phyloP scores from a whole-genome alignment of 2,113 vertebrate genomes.

The Hydrolagus affinis region DNA sequence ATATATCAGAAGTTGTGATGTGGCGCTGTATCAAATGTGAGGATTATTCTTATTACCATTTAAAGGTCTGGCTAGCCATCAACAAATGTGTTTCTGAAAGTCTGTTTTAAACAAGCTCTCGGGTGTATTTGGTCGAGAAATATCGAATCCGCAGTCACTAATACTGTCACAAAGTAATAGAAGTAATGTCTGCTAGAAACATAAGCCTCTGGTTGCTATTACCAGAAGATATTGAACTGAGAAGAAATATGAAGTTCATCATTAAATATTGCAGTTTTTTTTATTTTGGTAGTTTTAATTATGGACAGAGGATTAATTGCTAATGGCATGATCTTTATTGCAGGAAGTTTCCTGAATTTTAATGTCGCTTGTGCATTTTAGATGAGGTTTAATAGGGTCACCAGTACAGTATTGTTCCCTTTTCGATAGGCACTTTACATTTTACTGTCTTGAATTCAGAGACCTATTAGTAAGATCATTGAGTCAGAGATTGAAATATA shows the following conservation, averaged over 20 bases:
- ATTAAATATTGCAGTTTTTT: constrained; percentile 74
- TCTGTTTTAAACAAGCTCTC: too few relatives aligned
- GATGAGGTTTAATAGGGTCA: constrained; percentile 76
- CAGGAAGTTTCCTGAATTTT: constrained; percentile 68
- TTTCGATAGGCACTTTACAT: constrained; percentile 59
- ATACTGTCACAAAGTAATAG: too few relatives aligned
- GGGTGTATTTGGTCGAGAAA: too few relatives aligned
- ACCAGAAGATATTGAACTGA: constrained; percentile 61
- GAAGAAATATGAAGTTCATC: constrained; percentile 60
- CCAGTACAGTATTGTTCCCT: constrained; percentile 56
- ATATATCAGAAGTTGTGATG: too few relatives aligned
- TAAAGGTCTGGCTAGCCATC: too few relatives aligned
- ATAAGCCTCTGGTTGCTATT: constrained; percentile 37
- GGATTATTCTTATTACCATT: too few relatives aligned
- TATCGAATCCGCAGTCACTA: too few relatives aligned
- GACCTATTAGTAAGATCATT: constrained; percentile 59
- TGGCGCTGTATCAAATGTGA: too few relatives aligned
- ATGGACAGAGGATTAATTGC: constrained; percentile 80
- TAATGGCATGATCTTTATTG: constrained; percentile 75
- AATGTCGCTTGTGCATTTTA: constrained; percentile 67
- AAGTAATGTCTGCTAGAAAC: neutral
- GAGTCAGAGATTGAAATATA: neutral
- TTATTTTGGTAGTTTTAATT: constrained; percentile 74
- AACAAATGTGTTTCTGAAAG: too few relatives aligned
- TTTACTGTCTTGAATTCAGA: constrained; percentile 66